Evolutionary conservation across 2,888 invertebrate species (phyloP), one percentile per base, ranked within the genome.

Genomic region (Balanococcus diminutus): DNA sequence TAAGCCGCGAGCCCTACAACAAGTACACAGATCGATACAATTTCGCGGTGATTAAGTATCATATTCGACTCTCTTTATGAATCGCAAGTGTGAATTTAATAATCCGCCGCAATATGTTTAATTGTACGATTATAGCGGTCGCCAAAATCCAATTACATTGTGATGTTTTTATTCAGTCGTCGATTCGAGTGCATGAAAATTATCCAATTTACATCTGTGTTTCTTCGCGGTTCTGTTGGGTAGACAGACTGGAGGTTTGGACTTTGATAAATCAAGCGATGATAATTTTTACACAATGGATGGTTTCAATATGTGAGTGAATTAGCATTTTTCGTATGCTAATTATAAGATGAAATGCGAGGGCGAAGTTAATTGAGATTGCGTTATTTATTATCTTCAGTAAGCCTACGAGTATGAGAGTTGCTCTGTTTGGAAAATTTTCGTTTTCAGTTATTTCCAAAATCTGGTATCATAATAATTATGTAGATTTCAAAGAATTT

Each of bases 91-190:
- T 75, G 75, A 75, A 19, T 32, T 32, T 32, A n/a, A 32, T 75
- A 75, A 75, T 75, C 75, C 32, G 31, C n/a, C 4, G 32, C 75
- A 75, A 75, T 75, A 75, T 75, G 75, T 75, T 75, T 36, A 75
- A 75, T 75, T 75, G 75, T 75, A n/a, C n/a, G 75, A 75, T 32
- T 75, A n/a, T n/a, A 75, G 75, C 32, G 75, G 32, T 25, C 16
- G 16, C 16, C 4, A 25, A n/a, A 75, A 75, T 75, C 75, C 25
- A 75, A 75, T 75, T 75, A 75, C 14, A 14, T 16, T 11, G 14
- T 42, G 42, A 42, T 42, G 42, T 42, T 42, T 42, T 42, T 42
- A 42, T 42, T n/a, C n/a, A n/a, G n/a, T n/a, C 6, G 56, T 72
- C 16, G 61, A 61, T 16, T 61, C 25, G 36, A 36, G 36, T 11